Base-by-base conservation (phyloP, 2,888 invertebrate species). In the Smittia aterrima region DNA sequence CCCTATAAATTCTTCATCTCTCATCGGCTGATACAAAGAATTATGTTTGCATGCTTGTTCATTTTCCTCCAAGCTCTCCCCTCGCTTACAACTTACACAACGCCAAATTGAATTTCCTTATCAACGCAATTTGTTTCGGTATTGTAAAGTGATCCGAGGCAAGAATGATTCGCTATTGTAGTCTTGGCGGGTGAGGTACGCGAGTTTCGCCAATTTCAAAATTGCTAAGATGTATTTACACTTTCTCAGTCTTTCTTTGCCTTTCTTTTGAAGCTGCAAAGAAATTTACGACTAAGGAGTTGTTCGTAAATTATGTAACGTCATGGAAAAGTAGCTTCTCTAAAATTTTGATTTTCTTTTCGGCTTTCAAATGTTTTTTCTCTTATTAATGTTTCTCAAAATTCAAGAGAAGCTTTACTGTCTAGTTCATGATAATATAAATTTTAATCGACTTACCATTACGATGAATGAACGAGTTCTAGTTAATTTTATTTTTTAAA, bases 41-140 rank as follows among this genome's bases (percentile, higher is more conserved):
- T 58, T 18, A 58, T 58, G 20, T 20, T 58, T n/a, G 20, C 58
- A 18, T 20, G 58, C 18, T 58, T 20, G 1, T 22, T 58, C 58
- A 58, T 22, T 58, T 58, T 58, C 58, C 47, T 4, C 22, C 22
- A 22, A 3, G 16, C 58, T 18, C 58, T 20, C 18, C 20, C 18
- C 58, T 58, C 58, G 22, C 58, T 20, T 9, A 7, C 20, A 58
- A 9, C 3, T 3, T 16, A 3, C 13, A 11, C 20, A 20, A 20
- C 16, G 58, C 47, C 16, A 58, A 58, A 58, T 58, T 58, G 58
- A 58, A 58, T 58, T 58, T 58, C 18, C 58, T 20, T 58, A 58
- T 58, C 16, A 58, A 58, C 16, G 22, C 22, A 58, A 58, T 58
- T 58, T 58, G 58, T 58, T 18, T 18, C 20, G 58, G 22, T 58